Percentiles rank a stretch among this genome's conserved stretches.
Evolutionary conservation across 2,113 vertebrate genomes (phyloP).

Genomic region (Pelusios castaneus): DNA sequence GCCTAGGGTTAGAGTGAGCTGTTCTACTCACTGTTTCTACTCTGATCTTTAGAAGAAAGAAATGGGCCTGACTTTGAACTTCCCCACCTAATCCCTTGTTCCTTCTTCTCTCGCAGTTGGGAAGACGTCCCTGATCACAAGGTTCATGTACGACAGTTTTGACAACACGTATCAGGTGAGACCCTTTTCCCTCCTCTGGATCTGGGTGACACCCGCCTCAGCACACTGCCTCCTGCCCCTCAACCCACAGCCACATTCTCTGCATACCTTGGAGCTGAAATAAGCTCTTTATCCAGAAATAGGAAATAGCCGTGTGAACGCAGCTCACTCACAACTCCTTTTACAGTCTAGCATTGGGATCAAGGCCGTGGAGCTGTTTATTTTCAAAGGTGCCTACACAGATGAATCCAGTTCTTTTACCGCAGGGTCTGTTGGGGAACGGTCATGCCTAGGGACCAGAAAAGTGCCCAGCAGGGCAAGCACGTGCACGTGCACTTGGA

Average conservation of each 20-base stretch:
- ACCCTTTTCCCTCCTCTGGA: neutral
- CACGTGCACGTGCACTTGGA: neutral
- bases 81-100: slow-evolving; percentile 12
- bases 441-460: neutral
- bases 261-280: neutral
- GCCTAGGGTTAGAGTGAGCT: neutral
- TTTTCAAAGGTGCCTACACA: neutral
- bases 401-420: neutral
- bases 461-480: neutral
- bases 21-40: neutral
- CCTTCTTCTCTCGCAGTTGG: slow-evolving; percentile 85
- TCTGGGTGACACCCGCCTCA: neutral
- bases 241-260: neutral
- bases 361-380: neutral
- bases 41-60: neutral
- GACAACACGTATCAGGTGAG: slow-evolving; percentile 95
- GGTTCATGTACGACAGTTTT: slow-evolving; percentile 96
- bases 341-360: neutral
- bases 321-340: neutral
- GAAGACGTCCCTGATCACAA: slow-evolving; percentile 93
- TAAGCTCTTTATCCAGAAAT: neutral
- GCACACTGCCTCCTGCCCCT: rapidly evolving
- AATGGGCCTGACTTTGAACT: neutral
- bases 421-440: neutral
- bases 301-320: neutral